A percentile compares a stretch with the other conserved stretches of the same genome.
These are phyloP conservation scores for Propithecus deckenii DNA, from an alignment of 2,797 vertebrate species.

Conservation along the genomic window DNA sequence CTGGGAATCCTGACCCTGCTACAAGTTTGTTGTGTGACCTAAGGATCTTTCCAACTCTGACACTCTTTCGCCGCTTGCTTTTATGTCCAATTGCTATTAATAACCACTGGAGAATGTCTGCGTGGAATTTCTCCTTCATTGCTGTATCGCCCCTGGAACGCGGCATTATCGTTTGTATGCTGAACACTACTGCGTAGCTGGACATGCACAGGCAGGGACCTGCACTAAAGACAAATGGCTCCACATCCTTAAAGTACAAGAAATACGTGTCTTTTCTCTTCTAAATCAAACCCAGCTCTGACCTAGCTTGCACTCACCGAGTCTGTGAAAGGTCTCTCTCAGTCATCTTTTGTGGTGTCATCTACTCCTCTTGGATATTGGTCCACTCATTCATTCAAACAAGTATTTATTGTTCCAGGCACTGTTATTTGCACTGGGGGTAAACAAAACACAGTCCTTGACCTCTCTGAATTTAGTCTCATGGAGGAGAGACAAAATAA, in stretches of 20 bases:
- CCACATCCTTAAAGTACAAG: background rate
- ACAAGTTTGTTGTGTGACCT: background rate
- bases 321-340: background rate
- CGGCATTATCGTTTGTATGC: rapidly evolving
- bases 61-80: background rate
- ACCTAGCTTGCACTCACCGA: background rate
- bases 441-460: background rate
- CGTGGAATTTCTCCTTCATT: background rate
- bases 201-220: background rate
- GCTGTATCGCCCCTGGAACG: background rate
- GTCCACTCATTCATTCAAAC: background rate
- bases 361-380: background rate
- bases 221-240: background rate
- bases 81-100: background rate
- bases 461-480: background rate
- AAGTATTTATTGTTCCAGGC: background rate
- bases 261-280: background rate
- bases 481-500: background rate
- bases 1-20: background rate
- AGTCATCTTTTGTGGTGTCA: background rate
- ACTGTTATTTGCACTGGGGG: too few relatives aligned
- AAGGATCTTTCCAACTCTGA: background rate
- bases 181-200: rapidly evolving
- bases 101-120: background rate
- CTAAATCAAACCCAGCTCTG: background rate